Evolutionary conservation across 2,888 invertebrate species (phyloP).

Genomic region (Troides aeacus): DNA sequence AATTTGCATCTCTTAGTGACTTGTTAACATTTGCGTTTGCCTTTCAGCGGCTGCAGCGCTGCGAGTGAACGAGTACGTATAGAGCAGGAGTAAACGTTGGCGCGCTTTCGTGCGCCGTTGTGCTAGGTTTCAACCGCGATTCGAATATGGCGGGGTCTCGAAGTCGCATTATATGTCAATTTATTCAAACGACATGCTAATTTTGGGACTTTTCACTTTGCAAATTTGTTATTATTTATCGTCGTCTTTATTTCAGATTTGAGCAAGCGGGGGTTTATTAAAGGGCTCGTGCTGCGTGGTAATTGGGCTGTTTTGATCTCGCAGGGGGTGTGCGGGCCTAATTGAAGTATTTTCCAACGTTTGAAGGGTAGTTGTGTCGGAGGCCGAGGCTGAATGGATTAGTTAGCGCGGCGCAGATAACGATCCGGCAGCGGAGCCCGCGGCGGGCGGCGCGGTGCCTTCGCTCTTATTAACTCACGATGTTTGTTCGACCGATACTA

Average conservation of each 20-base stretch:
- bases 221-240: conserved; percentile 72
- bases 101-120: conserved; percentile 27
- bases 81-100: conserved; percentile 8
- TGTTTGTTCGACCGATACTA: conserved; percentile 25
- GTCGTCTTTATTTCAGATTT: conserved; percentile 63
- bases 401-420: conserved; percentile 66
- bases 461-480: conserved; percentile 34
- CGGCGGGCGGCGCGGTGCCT: conserved; percentile 37
- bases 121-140: conserved; percentile 6
- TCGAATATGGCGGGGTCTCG: conserved; percentile 54
- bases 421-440: conserved; percentile 53
- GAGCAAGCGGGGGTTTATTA: conserved; percentile 69
- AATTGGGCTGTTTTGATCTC: conserved; percentile 76
- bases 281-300: conserved; percentile 62
- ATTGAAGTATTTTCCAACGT: conserved; percentile 73
- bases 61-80: conserved; percentile 3
- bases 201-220: conserved; percentile 63
- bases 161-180: conserved; percentile 66
- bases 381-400: conserved; percentile 62
- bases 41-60: conserved; percentile 52
- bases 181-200: conserved; percentile 76
- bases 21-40: conserved; percentile 57
- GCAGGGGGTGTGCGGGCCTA: conserved; percentile 47
- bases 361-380: conserved; percentile 59
- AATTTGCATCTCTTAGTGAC: conserved; percentile 74